Base-by-base conservation (phyloP, 2,113 vertebrate genomes). In the Hydrochoerus hydrochaeris region DNA sequence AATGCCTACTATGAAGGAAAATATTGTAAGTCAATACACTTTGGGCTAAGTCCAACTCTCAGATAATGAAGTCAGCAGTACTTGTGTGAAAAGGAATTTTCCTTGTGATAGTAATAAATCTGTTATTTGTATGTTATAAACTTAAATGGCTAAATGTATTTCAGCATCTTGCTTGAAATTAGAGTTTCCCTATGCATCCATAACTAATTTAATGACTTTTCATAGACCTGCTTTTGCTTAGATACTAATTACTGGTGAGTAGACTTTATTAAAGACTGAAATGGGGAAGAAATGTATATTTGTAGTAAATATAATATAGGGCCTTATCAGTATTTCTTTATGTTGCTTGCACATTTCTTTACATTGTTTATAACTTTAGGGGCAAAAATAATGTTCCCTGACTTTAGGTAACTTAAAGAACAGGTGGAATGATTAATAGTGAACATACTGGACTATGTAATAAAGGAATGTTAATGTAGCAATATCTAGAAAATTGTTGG, bases 1-100 rank as follows among this genome's bases (percentile, higher is more conserved):
- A 97, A 93, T 88, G 91, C 80, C 35, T 91, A 63, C 90, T 83
- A 63, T 92, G 85, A 95, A 97, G 90, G 94, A 95, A 97, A 98
- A 97, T 82, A 86, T 20, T 94, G 87, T 95, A 94, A 95, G 92
- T 81, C 94, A 93, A 11, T 87, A 93, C 44, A 71, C 80, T 94
- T 73, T 96, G 96, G 94, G 96, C 78, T 85, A 84, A 88, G 57
- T 91, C 97, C 94, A 86, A 26, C 6, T 28, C 46, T 95, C 88
- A 80, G 69, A 96, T 94, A 95, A 96, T n/a, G 62, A 94, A 97
- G 88, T 95, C 85, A 62, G 83, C 58, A 71, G 78, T 92, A 65
- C 49, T 96, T 88, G 38, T 52, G 32, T 78, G 91, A 85, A 77
- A 73, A 94, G 30, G 73, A 52, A 92, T 97, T 96, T 95, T 78